Base-by-base conservation (phyloP, 2,797 vertebrate genomes). In the Phataginus tricuspis region DNA sequence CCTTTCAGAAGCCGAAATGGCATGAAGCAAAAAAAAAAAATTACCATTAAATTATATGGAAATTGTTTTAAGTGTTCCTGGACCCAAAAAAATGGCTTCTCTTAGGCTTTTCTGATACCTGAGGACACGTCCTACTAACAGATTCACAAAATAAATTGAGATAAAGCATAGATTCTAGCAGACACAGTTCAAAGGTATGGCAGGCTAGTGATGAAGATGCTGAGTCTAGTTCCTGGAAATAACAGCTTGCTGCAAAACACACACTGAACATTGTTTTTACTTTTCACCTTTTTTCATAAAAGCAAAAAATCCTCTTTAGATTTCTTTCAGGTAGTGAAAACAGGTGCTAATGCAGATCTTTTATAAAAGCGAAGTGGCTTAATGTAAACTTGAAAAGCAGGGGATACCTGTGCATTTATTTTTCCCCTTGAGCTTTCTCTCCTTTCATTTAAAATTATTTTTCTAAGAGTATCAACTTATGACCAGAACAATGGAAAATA, bases 371-470 rank as follows among this genome's bases (percentile, higher is more conserved):
- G 51, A 75, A 53, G 72, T 53, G 49, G 49, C 51, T 3, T 53
- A 13, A 14, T 19, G 31, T 31, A 75, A 53, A 34, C 51, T 75
- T 18, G 11, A 75, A 53, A 53, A 75, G 11, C 11, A 1, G 45
- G 21, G 13, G 29, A 75, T 75, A 49, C 71, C 29, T 51, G 45
- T 74, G 63, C 12, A 45, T 74, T 29, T 66, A 10, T 31, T 34
- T 55, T 82, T 12, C 14, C 61, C 57, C n/a, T 72, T 64, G 45
- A 80, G 39, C 34, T 86, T 89, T 84, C 74, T 84, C 55, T 75
- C 66, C 51, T 89, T 94, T 96, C 57, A 59, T 72, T 94, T 78
- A 94, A 87, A 97, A 53, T 88, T 5, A 49, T 51, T 94, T 79
- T 69, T 91, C 75, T 80, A 72, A 84, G 39, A 79, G 19, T 59